These are phyloP conservation scores for Neoascia interrupta DNA, from an alignment of 2,888 invertebrate genomes.

Conservation along the genomic window DNA sequence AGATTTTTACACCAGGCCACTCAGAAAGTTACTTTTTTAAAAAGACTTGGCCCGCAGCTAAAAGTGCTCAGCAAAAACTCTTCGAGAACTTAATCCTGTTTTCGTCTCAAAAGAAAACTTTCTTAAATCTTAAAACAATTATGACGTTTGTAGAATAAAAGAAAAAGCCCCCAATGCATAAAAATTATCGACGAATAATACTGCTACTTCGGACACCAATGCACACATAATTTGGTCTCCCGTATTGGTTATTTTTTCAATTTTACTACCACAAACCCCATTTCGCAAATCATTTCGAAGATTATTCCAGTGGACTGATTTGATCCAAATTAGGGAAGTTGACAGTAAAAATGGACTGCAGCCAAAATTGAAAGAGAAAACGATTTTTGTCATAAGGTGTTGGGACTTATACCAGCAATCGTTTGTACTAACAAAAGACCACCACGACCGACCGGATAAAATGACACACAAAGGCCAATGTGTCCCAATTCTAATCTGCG, in stretches of 20 bases:
- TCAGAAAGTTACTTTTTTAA: too few relatives aligned
- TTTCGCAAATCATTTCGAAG: slow-evolving; percentile 45
- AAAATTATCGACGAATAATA: too few relatives aligned
- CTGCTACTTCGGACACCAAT: background rate
- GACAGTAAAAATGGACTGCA: slow-evolving; percentile 53
- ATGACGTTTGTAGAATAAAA: too few relatives aligned
- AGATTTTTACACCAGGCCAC: too few relatives aligned
- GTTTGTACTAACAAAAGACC: slow-evolving; percentile 55
- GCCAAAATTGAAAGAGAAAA: slow-evolving; percentile 28
- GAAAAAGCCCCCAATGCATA: too few relatives aligned
- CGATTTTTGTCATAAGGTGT: slow-evolving; percentile 63
- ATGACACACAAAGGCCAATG: slow-evolving; percentile 57
- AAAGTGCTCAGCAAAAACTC: too few relatives aligned
- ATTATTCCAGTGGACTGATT: slow-evolving; percentile 62
- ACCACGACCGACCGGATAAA: slow-evolving; percentile 49
- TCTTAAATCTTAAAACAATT: too few relatives aligned
- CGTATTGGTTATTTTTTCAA: background rate
- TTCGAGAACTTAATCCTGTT: too few relatives aligned
- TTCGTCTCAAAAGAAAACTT: too few relatives aligned
- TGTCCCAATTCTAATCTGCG: slow-evolving; percentile 56
- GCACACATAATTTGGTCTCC: background rate
- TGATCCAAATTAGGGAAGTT: slow-evolving; percentile 59
- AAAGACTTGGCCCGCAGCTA: too few relatives aligned
- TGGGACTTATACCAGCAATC: slow-evolving; percentile 53
- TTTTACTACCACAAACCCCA: slow-evolving; percentile 26